phyloP scores from a whole-genome alignment of 2,888 invertebrate species.

The Drosophila paranaensis region DNA sequence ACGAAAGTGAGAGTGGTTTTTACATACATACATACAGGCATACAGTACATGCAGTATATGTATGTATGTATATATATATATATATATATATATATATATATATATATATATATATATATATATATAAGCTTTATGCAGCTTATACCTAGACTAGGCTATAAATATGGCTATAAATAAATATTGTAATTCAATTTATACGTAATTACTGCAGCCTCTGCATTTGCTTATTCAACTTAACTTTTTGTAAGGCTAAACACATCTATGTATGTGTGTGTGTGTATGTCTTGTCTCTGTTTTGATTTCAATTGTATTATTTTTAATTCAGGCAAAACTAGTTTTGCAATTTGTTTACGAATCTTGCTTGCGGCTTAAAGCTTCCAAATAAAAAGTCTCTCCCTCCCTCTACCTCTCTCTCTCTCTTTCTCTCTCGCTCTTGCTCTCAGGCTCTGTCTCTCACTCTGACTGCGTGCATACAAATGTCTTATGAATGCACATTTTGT shows the following conservation, averaged over 20 bases:
- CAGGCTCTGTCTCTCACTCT: no score
- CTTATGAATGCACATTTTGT: slow-evolving; percentile 7
- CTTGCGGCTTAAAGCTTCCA: slow-evolving; percentile 6
- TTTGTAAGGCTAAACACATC: not conserved
- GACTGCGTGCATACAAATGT: not conserved
- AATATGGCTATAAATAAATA: not conserved
- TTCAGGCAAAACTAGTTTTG: slow-evolving; percentile 14
- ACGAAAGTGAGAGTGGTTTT: slow-evolving; percentile 73
- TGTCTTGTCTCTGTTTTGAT: slow-evolving; percentile 4
- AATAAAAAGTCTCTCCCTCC: not conserved
- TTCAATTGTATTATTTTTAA: slow-evolving; percentile 13
- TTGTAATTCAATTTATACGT: no score
- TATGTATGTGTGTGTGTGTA: not conserved
- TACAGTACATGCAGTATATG: not conserved
- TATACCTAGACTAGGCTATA: not conserved
- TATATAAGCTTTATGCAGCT: not conserved
- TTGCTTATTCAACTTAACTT: not conserved
- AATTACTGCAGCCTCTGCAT: slow-evolving; percentile 2
- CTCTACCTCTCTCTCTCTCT: not conserved
- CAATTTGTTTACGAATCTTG: slow-evolving; percentile 9
- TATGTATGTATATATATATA: not conserved
- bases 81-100: not conserved
- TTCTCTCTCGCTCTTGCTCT: not conserved
- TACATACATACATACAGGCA: not conserved
- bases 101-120: not conserved